Base-by-base conservation (phyloP, 2,797 vertebrate genomes). In the Sebastes oblongus region DNA sequence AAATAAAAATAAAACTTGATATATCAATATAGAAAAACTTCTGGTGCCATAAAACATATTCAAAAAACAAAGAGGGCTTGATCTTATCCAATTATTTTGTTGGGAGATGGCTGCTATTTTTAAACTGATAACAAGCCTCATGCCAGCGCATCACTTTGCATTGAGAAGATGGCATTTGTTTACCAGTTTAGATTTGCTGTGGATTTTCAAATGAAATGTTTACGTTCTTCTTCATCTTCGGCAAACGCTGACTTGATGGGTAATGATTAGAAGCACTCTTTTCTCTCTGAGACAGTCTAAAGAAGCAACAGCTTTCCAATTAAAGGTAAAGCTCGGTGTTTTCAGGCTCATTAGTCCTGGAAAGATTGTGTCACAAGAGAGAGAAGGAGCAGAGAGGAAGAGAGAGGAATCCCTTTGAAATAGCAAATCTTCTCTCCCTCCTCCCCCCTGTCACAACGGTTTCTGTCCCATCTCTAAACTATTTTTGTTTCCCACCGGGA, bases 311-410 rank as follows among this genome's bases (percentile, higher is more conserved):
- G 74, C 81, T 72, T 72, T 76, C 80, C 80, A 82, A 83, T 83
- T 85, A 80, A 78, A 75, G 79, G 70, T 76, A 80, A 78, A 66
- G 42, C 52, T 24, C 2, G 9, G 30, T 25, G 13, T 80, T 76
- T 83, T 77, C 50, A 72, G 67, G 67, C 78, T 83, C 80, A 86
- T 87, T 88, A 91, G 65, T 70, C 52, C 52, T 11, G 4, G 39
- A 66, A 74, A 66, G 72, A 30, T 72, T 3, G 59, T 71, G 81
- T 77, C 62, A 72, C 22, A 6, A 56, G 9, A 73, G 16, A 66
- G 68, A 74, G 56, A 66, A 52, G 39, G 20, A 66, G 34, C 39
- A 61, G 16, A 65, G 52, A 32, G 11, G 14, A 42, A 34, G 52
- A 69, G 22, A 52, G 3, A 76, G 24, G n/a, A 61, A 72, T 70